These are phyloP conservation scores for Sphaeridia pumilis DNA, from an alignment of 2,888 invertebrate genomes.

Conservation along the genomic window DNA sequence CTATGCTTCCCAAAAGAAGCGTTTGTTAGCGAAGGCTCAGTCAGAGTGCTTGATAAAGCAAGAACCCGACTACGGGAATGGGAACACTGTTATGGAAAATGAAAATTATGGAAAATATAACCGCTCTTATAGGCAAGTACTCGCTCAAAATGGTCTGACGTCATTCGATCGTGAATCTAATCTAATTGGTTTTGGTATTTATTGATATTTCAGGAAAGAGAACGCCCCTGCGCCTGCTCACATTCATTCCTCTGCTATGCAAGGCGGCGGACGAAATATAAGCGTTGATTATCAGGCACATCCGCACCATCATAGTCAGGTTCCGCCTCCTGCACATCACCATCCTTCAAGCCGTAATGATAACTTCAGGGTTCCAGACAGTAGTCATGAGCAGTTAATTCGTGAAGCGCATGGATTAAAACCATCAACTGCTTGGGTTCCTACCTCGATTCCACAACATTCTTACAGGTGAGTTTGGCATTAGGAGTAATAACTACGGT, in stretches of 20 bases:
- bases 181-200: not conserved
- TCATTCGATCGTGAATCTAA: not conserved
- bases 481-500: too few relatives aligned
- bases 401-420: constrained; percentile 33
- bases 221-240: constrained; percentile 21
- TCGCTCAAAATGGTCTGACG: not conserved
- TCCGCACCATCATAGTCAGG: constrained; percentile 25
- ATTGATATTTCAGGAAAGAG: constrained; percentile 15
- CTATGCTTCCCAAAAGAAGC: constrained; percentile 65
- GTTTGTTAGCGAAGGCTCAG: constrained; percentile 74
- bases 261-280: constrained; percentile 2
- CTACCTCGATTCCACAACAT: constrained; percentile 27
- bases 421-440: constrained; percentile 28
- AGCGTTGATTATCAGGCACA: constrained; percentile 17
- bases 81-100: constrained; percentile 12
- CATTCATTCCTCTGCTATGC: constrained; percentile 4
- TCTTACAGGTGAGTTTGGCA: constrained; percentile 24
- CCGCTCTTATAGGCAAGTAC: not conserved
- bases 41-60: constrained; percentile 48
- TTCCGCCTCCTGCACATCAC: constrained; percentile 32
- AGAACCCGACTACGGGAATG: constrained; percentile 24
- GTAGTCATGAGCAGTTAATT: constrained; percentile 43
- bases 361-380: constrained; percentile 38
- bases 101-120: constrained; percentile 16
- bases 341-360: constrained; percentile 40